Evolutionary conservation across 2,888 invertebrate genomes (phyloP).

Genomic region (Drepanosiphum platanoidis): DNA sequence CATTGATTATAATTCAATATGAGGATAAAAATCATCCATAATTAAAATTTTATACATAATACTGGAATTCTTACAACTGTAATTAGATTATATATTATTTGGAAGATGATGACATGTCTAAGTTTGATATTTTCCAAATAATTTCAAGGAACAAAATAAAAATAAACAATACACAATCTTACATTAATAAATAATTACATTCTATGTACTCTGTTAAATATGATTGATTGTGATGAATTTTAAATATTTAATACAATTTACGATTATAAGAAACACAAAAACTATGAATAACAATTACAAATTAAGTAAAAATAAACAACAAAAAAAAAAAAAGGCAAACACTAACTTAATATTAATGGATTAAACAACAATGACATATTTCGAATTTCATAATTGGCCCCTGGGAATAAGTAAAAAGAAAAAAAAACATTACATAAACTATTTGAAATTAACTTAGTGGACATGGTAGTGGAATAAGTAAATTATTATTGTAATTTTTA

Average conservation of each 20-base stretch:
- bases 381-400: constrained; percentile 38
- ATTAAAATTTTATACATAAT: constrained; percentile 21
- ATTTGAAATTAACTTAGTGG: constrained; percentile 1
- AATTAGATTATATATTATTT: not conserved
- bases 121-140: not conserved
- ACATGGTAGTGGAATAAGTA: constrained; percentile 3
- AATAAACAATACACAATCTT: constrained; percentile 11
- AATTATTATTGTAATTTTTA: constrained; percentile 22
- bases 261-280: not conserved
- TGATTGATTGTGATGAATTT: not conserved
- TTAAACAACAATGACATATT: constrained; percentile 19
- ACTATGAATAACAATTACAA: not conserved
- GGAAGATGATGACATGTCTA: not conserved
- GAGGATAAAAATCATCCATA: not conserved
- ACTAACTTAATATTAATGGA: constrained; percentile 49
- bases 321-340: constrained; percentile 20
- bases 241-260: constrained; percentile 14
- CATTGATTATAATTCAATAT: not conserved
- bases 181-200: not conserved
- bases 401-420: constrained; percentile 32
- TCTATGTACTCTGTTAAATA: not conserved
- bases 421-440: not conserved
- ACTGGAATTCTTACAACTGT: constrained; percentile 4
- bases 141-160: constrained; percentile 21
- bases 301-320: constrained; percentile 31